These are phyloP conservation scores for Bradypodion pumilum DNA, from an alignment of 2,797 vertebrate species.

Conservation along the genomic window DNA sequence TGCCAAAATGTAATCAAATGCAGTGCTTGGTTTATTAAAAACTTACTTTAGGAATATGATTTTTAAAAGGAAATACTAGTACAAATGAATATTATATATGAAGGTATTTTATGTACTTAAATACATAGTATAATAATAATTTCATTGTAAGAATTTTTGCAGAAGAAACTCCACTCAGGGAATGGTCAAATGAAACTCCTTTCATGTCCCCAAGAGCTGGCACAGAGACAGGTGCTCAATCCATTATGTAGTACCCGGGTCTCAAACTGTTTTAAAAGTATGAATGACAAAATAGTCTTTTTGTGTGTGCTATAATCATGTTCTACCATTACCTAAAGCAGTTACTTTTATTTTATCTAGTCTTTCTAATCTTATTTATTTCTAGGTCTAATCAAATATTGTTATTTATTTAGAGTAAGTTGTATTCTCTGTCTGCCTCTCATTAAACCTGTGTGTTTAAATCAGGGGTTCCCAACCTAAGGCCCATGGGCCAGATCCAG, in stretches of 20 bases:
- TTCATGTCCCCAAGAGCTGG: too few species aligned
- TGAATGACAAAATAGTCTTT: neutral
- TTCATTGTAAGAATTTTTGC: too few species aligned
- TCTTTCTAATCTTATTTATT: neutral
- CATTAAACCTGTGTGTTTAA: too few species aligned
- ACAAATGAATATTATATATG: neutral
- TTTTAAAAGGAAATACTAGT: neutral
- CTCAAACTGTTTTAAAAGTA: neutral
- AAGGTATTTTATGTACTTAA: neutral
- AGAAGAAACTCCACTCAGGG: too few species aligned
- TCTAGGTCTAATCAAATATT: neutral
- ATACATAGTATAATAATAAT: too few species aligned
- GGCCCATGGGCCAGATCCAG: too few species aligned
- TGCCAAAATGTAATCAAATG: neutral
- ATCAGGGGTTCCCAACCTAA: too few species aligned
- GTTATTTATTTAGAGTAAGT: neutral
- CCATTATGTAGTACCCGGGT: too few species aligned
- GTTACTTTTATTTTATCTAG: conserved; percentile 1
- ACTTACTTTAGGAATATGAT: neutral
- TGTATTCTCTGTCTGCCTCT: neutral
- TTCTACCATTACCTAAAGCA: neutral
- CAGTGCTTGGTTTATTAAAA: neutral
- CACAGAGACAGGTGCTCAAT: too few species aligned
- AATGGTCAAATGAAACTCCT: too few species aligned
- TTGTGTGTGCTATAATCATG: neutral